Base-by-base conservation (phyloP, 2,888 invertebrate genomes). In the Villa cingulata region DNA sequence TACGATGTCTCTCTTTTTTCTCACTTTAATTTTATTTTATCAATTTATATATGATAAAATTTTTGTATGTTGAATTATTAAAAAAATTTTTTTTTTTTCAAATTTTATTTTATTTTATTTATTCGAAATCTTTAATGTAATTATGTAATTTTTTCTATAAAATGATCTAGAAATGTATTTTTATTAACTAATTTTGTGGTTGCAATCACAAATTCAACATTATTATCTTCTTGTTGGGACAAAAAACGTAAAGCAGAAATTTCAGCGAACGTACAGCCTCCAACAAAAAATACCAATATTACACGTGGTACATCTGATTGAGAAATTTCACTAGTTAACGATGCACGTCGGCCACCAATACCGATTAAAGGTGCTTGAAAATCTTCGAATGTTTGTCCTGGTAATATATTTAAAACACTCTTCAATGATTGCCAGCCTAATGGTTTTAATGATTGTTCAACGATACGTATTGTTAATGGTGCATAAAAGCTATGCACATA, bases 191-290 rank as follows among this genome's bases (percentile, higher is more conserved):
- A 71, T 67, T 91, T 91, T 0, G 95, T 95, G 4, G 95, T 94
- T 41, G 86, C 84, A 54, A 92, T 79, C 10, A 91, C 77, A 65
- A 89, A 91, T 63, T 95, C 94, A 1, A 89, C 88, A 58, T 85
- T 84, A 7, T 83, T 78, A 51, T 86, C 85, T 61, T 85, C 85
- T 61, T 83, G 81, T 54, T 82, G 82, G 14, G 83, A 80, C 18
- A 86, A 71, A 57, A 79, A 83, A 50, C 86, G 72, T 12, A 86
- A 62, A 0, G 85, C 84, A 0, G 86, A 83, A 58, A 86, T 83
- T 70, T 98, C 98, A 2, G 95, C 90, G 70, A 84, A 91, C 0
- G 97, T 98, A 63, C 95, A 90, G 0, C 98, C 98, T 5, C 98
- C 98, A 16, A 98, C 81, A 64, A 96, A 95, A 67, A 95, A 91